Evolutionary conservation across 2,113 vertebrate genomes (phyloP).

Genomic region (Smithornis capensis): DNA sequence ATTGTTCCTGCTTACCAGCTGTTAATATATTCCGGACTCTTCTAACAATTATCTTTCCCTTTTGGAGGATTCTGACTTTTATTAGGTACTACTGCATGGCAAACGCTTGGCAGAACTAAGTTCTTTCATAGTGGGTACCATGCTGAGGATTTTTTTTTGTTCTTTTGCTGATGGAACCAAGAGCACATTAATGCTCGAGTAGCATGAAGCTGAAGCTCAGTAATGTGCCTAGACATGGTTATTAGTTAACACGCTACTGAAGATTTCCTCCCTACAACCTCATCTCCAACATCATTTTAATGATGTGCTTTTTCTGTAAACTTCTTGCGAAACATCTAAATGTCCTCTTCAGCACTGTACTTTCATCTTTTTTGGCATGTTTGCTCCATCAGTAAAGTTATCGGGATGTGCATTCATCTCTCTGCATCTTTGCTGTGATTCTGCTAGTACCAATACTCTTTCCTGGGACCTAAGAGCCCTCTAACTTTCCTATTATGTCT

Average conservation of each 20-base stretch:
- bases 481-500: background rate
- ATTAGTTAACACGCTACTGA: background rate
- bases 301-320: background rate
- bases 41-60: background rate
- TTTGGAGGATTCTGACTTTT: background rate
- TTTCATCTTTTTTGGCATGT: background rate
- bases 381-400: background rate
- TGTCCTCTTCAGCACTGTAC: background rate
- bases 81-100: background rate
- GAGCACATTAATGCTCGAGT: rapidly evolving
- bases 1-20: background rate
- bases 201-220: background rate
- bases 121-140: background rate
- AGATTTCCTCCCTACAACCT: background rate
- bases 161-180: background rate
- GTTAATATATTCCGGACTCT: background rate
- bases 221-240: background rate
- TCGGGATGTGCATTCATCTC: background rate
- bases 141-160: background rate
- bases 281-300: background rate
- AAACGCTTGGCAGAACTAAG: background rate
- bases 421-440: background rate
- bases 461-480: background rate
- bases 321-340: background rate
- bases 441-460: background rate